Evolutionary conservation across 2,888 invertebrate genomes (phyloP), one percentile per base, ranked within the genome.

Genomic region (Choristoneura rosaceana): DNA sequence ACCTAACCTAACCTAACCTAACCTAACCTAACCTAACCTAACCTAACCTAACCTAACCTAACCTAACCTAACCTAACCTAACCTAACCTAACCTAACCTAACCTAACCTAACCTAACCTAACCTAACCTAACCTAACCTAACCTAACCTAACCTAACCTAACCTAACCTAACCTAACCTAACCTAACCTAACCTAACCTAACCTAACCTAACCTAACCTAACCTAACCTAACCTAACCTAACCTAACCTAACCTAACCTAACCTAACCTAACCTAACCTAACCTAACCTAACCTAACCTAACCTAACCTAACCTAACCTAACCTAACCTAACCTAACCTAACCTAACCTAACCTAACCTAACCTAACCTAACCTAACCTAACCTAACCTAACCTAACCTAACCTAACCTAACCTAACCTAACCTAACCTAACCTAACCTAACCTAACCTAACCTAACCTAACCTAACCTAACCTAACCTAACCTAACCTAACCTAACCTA

Each of bases 121-220:
- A 67, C 67, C 67, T 67, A 67, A 67, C 67, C 67, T 67, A 67
- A 67, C 67, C 67, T 67, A 67, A 67, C 67, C 67, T 67, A 67
- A 67, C 67, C 67, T 67, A 67, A 67, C 67, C 67, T 67, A 67
- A 67, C 67, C 67, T 67, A 67, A 67, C 67, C 67, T 67, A 67
- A 67, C 67, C 67, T 67, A 67, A 67, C 67, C 67, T 71, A 75
- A 75, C 75, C 75, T 73, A 75, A 73, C 75, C 75, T 73, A 73
- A 75, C 70, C 75, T 73, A 70, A 75, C 70, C 75, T 69, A 73
- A 75, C 70, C 75, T 75, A 75, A 75, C 75, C 74, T 75, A 73
- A 75, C 73, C 74, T 69, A 61, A 66, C 65, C 69, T 73, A 69
- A 65, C 65, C 74, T 74, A 74, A 70, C 74, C 70, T 74, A 74